Base-by-base conservation (phyloP, 2,113 vertebrate genomes). In the Hydropotes inermis region DNA sequence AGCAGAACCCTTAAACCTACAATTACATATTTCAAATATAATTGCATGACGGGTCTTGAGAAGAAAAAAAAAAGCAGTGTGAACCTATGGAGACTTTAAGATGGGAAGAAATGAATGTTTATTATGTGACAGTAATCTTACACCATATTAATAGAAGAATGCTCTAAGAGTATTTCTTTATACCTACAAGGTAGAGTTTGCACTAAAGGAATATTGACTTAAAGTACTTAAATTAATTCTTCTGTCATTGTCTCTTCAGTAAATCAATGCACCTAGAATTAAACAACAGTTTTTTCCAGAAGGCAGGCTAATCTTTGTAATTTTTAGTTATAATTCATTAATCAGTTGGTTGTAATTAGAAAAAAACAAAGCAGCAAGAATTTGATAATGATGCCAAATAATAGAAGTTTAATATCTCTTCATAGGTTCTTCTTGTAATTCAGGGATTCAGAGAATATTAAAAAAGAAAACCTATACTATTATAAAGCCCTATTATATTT, bases 261-360 rank as follows among this genome's bases (percentile, higher is more conserved):
- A 99, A 99, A 99, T 99, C 99, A 99, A 99, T 99, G 98, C 50
- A 98, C 91, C 95, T 98, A 97, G 98, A 99, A 99, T 99, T 98
- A 99, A 98, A 97, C 87, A 98, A 97, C 96, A 97, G 93, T 90
- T 98, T 99, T 99, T 98, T 98, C 98, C 98, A 98, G 97, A 98
- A 98, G 98, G 98, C 98, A 98, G 87, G 95, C 95, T 99, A 99
- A 99, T 99, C 95, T 95, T 6, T 0, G 27, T 98, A 97, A 96
- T 97, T 98, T 98, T 98, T 98, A 84, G 97, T 98, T 98, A 95
- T 90, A 97, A 98, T 97, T 98, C 97, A 98, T 99, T 98, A 98
- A 98, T 99, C 97, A 98, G 90, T 96, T 78, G 91, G 83, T 95
- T 92, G 96, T 96, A 97, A 92, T 87, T 97, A 96, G 27, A 88